Base-by-base conservation (phyloP, 2,113 vertebrate genomes). In the Channa maculata region DNA sequence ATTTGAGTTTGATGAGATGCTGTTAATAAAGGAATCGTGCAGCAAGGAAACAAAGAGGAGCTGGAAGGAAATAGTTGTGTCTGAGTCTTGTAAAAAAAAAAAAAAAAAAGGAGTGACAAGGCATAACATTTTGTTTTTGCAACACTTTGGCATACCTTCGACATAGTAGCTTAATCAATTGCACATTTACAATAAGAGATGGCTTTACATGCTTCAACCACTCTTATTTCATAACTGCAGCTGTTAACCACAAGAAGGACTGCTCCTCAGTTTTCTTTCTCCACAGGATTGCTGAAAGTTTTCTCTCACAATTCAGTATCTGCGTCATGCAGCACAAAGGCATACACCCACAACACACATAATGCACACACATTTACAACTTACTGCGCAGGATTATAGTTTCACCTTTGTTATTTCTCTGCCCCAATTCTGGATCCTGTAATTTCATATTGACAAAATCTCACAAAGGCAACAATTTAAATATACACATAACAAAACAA, bases 1-100 rank as follows among this genome's bases (percentile, higher is more conserved):
- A 41, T 91, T 93, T 86, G 75, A 77, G 41, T 77, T 80, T 66
- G 76, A 93, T 90, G 88, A 92, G 88, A 87, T 80, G 78, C 77
- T 87, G 86, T 84, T 90, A 88, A 90, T 88, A 84, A 87, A 86
- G 68, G 64, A 86, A 77, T 84, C 65, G 55, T 80, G 74, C 84
- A 62, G 82, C 65, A 50, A 33, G 68, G 71, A 86, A 69, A 83
- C 70, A 69, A 71, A 72, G 64, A 76, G 24, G 45, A 7, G 51
- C 86, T 3, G 64, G 6, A 66, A 75, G 67, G 37, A n/a, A 74
- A 90, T 85, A 77, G 37, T 34, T 82, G 62, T 72, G 71, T 46
- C 45, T 39, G 5, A 80, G 62, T 39, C 12, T 46, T 73, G 60
- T 59, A 81, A 24, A 24, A 24, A 24, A 24, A 81, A 24, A 24